Conservation (phyloP, 2,888 invertebrate genomes). For the Mylabris sibirica region DNA sequence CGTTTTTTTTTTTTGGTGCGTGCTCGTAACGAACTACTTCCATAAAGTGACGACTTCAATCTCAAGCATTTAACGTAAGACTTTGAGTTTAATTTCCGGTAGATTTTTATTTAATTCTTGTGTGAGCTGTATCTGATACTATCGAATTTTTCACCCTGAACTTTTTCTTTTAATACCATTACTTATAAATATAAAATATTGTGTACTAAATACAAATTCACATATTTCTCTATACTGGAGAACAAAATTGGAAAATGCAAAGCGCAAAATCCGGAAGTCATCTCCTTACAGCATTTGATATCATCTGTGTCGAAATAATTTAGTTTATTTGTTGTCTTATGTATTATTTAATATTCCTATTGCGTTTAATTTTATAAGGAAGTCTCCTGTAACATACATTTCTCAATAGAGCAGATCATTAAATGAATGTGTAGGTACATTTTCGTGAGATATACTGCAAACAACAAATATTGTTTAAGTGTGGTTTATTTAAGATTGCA, state of each 20-base stretch:
- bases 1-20: not conserved
- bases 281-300: conserved; percentile 40
- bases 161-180: not conserved
- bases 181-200: not conserved
- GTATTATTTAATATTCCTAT: not conserved
- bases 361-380: not conserved
- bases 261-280: conserved; percentile 51
- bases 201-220: not conserved
- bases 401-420: not conserved
- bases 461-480: conserved; percentile 24
- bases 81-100: conserved; percentile 12
- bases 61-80: not conserved
- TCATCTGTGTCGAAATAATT: not conserved
- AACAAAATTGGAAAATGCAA: conserved; percentile 48
- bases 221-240: conserved; percentile 21
- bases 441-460: conserved; percentile 15
- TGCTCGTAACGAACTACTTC: conserved; percentile 28
- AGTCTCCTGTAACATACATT: too few relatives aligned
- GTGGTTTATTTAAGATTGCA: conserved; percentile 31
- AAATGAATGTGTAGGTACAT: not conserved
- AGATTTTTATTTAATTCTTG: conserved; percentile 1
- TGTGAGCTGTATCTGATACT: not conserved
- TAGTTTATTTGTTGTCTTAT: not conserved
- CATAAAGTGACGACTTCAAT: conserved; percentile 13
- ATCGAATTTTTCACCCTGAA: not conserved